Evolutionary conservation across 2,888 invertebrate species (phyloP), one percentile per base, ranked within the genome.

Genomic region (Tenthredo scrophulariae): DNA sequence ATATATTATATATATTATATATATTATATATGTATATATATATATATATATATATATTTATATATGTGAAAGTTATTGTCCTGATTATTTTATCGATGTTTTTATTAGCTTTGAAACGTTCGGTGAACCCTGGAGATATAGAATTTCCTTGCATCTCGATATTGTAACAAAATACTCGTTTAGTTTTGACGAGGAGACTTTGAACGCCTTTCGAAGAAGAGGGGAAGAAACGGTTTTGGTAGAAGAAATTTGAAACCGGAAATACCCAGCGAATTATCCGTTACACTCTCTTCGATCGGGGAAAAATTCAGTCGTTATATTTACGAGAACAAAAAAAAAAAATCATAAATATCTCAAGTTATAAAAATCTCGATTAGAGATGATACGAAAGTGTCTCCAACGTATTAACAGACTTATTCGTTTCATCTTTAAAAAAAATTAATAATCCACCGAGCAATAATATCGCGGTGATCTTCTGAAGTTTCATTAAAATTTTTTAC

Each of bases 211-310:
- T 43, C 43, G 13, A 26, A 26, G 40, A 43, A 74, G 10, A 7
- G 43, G 74, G 7, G 26, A 15, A 43, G 74, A 40, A 74, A 22
- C 40, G 43, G 22, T 74, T 40, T n/a, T 18, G 43, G 74, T 6
- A 3, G n/a, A 43, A 74, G 74, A 74, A 74, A 74, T 74, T 22
- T 74, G 74, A 74, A 74, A 74, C 74, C 74, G 74, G 74, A 74
- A 74, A 62, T 26, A 43, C 74, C 40, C 43, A 43, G 43, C 40
- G 15, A 40, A 74, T 74, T 74, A 43, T 74, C 74, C 74, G 74
- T 74, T 74, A 74, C 74, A 67, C 40, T 43, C 26, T 74, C 13
- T 26, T 40, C 46, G 13, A 3, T 43, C 74, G 18, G 18, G 18
- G 0, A 67, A 26, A 33, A 67, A 67, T 67, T 15, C 26, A 33